phyloP scores from a whole-genome alignment of 2,888 invertebrate genomes.

The Frankliniella fusca region DNA sequence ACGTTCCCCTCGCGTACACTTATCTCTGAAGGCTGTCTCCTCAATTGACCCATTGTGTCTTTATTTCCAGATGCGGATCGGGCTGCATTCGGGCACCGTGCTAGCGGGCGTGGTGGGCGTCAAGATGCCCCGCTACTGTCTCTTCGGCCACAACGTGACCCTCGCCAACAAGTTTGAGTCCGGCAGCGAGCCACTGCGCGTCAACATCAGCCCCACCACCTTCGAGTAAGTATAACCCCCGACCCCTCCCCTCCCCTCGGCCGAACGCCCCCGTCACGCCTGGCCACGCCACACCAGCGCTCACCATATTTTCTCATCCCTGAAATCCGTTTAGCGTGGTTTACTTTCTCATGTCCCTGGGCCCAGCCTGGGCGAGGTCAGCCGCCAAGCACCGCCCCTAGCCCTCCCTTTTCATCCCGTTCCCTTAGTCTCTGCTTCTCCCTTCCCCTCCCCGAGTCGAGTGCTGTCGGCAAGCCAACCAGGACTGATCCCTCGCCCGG shows the following conservation, averaged over 20 bases:
- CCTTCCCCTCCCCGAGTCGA: neutral
- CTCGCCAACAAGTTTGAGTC: slow-evolving; percentile 95
- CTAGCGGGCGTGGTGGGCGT: slow-evolving; percentile 91
- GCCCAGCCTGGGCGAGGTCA: neutral
- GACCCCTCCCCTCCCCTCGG: neutral
- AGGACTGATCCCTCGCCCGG: neutral
- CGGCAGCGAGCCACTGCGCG: slow-evolving; percentile 81
- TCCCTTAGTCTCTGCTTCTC: neutral
- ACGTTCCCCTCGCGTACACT: neutral
- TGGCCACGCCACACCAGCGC: neutral
- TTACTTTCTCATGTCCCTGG: neutral
- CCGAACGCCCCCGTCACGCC: neutral
- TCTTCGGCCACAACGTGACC: slow-evolving; percentile 93
- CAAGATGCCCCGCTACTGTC: slow-evolving; percentile 89
- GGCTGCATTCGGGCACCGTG: slow-evolving; percentile 89
- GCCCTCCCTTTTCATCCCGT: neutral
- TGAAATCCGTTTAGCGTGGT: slow-evolving; percentile 24
- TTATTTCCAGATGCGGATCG: slow-evolving; percentile 80
- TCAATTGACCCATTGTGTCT: slow-evolving; percentile 6
- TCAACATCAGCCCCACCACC: slow-evolving; percentile 91
- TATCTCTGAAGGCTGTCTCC: neutral
- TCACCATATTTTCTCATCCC: slow-evolving; percentile 17
- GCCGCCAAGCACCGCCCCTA: neutral
- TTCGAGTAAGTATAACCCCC: slow-evolving; percentile 65
- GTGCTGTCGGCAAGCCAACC: neutral